Evolutionary conservation across 1,140 invertebrate genomes (phyloP).

Genomic region (Psix sp.): DNA sequence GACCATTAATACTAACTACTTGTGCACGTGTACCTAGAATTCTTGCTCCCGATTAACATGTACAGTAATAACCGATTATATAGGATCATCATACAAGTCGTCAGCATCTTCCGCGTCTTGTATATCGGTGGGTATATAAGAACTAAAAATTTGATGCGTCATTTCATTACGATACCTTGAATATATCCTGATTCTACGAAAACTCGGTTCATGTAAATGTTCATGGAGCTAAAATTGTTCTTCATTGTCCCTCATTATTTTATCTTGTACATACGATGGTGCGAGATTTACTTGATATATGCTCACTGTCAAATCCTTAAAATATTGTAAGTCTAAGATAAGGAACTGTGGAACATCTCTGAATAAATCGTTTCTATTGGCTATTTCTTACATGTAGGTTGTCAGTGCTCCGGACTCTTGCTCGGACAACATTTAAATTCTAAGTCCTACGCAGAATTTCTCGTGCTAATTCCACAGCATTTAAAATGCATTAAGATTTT

Average conservation of each 20-base stretch:
- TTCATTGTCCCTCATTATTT: background rate
- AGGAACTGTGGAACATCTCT: constrained; percentile 21
- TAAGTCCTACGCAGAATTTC: constrained; percentile 7
- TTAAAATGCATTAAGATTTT: constrained; percentile 4
- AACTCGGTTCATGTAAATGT: background rate
- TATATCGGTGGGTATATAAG: too few relatives aligned
- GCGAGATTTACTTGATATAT: constrained; percentile 2
- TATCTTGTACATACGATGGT: constrained; percentile 14
- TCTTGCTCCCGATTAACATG: background rate
- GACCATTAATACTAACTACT: background rate
- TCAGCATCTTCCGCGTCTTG: background rate
- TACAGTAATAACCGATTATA: background rate
- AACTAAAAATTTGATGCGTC: constrained; percentile 6
- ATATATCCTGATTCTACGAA: constrained; percentile 16
- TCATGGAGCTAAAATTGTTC: background rate
- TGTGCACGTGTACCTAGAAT: background rate
- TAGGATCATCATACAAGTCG: background rate
- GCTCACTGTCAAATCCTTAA: constrained; percentile 12
- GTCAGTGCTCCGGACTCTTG: constrained; percentile 10
- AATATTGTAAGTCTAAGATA: constrained; percentile 1
- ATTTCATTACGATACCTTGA: constrained; percentile 15
- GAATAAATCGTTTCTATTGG: constrained; percentile 1
- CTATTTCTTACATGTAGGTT: constrained; percentile 14
- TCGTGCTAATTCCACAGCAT: constrained; percentile 6
- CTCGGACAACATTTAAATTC: constrained; percentile 9